These are phyloP conservation scores for Ciconia nigra DNA, from an alignment of 2,797 vertebrate species.

Conservation along the genomic window DNA sequence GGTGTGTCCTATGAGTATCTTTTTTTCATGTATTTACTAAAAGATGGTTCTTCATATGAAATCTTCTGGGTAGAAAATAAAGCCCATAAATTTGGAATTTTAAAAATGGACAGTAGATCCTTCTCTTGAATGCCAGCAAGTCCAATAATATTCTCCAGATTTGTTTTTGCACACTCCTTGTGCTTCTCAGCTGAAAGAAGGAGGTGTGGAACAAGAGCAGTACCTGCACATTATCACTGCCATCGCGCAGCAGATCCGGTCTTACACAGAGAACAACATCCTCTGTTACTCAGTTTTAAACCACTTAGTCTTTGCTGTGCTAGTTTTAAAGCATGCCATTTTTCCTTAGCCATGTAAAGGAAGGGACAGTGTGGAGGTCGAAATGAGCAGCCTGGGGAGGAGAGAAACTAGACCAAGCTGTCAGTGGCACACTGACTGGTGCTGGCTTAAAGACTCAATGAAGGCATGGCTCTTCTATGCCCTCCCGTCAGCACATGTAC, in stretches of 20 bases:
- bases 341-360: not conserved
- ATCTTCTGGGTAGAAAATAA: not conserved
- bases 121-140: not conserved
- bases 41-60: not conserved
- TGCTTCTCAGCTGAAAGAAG: not conserved
- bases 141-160: not conserved
- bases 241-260: not conserved
- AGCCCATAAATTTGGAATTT: not conserved
- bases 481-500: fast-evolving
- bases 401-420: not conserved
- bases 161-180: not conserved
- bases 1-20: not conserved
- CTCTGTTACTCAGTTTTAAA: not conserved
- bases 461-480: fast-evolving
- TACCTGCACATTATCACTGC: not conserved
- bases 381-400: not conserved
- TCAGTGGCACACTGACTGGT: not conserved
- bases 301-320: not conserved
- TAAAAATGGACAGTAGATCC: not conserved
- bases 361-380: not conserved
- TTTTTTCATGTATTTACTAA: not conserved
- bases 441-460: not conserved
- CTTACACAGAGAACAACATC: not conserved
- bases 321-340: not conserved
- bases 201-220: not conserved